These are phyloP conservation scores for Brassicogethes aeneus DNA, from an alignment of 2,888 invertebrate genomes.

Conservation along the genomic window DNA sequence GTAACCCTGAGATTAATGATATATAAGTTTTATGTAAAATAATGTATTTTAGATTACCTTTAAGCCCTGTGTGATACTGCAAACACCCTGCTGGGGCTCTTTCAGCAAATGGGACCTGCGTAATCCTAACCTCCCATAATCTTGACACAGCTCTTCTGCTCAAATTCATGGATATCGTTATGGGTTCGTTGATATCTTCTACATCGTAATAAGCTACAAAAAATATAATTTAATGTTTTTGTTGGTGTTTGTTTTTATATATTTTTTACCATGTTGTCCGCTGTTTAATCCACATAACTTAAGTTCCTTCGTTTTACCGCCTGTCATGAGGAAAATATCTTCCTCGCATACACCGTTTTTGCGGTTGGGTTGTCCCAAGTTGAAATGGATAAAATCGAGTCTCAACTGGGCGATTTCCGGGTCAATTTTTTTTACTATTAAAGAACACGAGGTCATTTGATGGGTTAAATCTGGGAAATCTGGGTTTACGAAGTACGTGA, in stretches of 20 bases:
- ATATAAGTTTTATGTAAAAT: not conserved
- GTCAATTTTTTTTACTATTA: constrained; percentile 66
- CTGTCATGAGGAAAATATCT: constrained; percentile 55
- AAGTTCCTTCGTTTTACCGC: constrained; percentile 52
- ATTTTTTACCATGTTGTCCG: constrained; percentile 64
- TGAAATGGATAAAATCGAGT: constrained; percentile 76
- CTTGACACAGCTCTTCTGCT: constrained; percentile 56
- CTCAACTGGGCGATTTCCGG: constrained; percentile 74
- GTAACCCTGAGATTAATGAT: not conserved
- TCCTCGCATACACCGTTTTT: constrained; percentile 70
- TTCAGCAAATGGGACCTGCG: constrained; percentile 68
- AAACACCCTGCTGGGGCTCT: constrained; percentile 70
- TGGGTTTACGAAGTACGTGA: constrained; percentile 76
- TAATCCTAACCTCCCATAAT: constrained; percentile 69
- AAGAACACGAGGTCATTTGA: constrained; percentile 57
- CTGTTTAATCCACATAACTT: constrained; percentile 73
- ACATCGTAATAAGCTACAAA: constrained; percentile 60
- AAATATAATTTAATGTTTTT: constrained; percentile 4
- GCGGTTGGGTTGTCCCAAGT: constrained; percentile 75
- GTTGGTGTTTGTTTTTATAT: not conserved
- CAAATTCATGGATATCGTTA: constrained; percentile 47
- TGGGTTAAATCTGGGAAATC: constrained; percentile 70
- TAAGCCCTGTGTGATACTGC: constrained; percentile 55
- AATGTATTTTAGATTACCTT: too few species aligned
- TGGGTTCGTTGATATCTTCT: constrained; percentile 46